Evolutionary conservation across 1,140 invertebrate species (phyloP).

Genomic region (Eulimnadia texana): DNA sequence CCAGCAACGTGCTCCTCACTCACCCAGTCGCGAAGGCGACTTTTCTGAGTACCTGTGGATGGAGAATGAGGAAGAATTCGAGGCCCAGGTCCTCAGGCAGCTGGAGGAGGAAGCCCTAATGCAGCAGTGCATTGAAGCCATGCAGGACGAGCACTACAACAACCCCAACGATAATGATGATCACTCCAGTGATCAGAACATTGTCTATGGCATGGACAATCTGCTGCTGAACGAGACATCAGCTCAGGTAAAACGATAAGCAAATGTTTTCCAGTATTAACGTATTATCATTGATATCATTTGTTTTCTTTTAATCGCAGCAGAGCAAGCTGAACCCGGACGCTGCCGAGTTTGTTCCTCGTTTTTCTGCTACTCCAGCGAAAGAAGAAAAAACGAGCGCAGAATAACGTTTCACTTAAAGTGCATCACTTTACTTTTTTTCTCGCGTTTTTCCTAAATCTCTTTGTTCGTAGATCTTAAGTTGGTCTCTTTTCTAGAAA

Average conservation of each 20-base stretch:
- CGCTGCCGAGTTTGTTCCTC: constrained; percentile 59
- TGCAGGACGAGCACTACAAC: constrained; percentile 45
- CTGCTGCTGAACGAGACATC: constrained; percentile 3
- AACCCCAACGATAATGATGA: background rate
- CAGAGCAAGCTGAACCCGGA: constrained; percentile 58
- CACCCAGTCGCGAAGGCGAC: constrained; percentile 44
- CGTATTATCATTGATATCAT: background rate
- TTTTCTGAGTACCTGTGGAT: constrained; percentile 83
- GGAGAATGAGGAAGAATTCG: constrained; percentile 79
- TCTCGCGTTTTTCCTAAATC: background rate
- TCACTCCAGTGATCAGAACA: background rate
- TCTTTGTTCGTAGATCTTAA: too few species aligned
- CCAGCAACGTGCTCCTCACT: constrained; percentile 27
- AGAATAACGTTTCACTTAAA: background rate
- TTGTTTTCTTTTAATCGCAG: constrained; percentile 23
- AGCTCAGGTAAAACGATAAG: constrained; percentile 3
- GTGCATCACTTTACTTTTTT: background rate
- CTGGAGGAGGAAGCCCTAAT: constrained; percentile 72
- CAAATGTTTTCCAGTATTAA: background rate
- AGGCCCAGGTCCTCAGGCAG: constrained; percentile 67
- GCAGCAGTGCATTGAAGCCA: constrained; percentile 69
- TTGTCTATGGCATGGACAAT: constrained; percentile 1
- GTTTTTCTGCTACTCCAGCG: constrained; percentile 1
- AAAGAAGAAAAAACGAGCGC: background rate
- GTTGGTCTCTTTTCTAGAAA: too few species aligned